Evolutionary conservation across 2,797 vertebrate genomes (phyloP).

Genomic region (Leuciscus waleckii): DNA sequence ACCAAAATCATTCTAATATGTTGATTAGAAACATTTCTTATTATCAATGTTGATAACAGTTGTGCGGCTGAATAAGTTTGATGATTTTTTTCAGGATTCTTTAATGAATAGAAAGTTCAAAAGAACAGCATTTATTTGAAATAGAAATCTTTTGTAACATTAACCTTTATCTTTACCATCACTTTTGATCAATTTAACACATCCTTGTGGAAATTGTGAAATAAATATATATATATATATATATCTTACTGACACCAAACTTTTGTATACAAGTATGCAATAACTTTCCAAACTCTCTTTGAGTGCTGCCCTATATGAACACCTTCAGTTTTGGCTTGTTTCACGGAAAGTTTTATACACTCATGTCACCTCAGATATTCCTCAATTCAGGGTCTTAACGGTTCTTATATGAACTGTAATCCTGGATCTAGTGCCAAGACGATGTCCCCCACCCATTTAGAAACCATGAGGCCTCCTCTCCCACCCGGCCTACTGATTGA

Average conservation of each 20-base stretch:
- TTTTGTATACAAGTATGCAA: neutral
- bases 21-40: neutral
- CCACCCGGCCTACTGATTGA: neutral
- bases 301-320: neutral
- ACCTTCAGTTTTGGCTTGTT: neutral
- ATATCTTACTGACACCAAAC: neutral
- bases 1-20: neutral
- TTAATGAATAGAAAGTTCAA: too few species aligned
- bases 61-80: neutral
- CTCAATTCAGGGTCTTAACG: slow-evolving; percentile 3
- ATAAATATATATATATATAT: too few species aligned
- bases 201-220: too few species aligned
- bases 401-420: slow-evolving; percentile 2
- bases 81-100: too few species aligned
- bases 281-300: neutral
- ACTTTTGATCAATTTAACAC: too few species aligned
- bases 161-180: too few species aligned
- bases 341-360: slow-evolving; percentile 8
- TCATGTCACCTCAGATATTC: slow-evolving; percentile 25
- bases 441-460: neutral
- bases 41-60: neutral
- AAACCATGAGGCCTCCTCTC: slow-evolving; percentile 1
- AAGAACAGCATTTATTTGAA: too few species aligned
- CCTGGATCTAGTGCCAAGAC: neutral
- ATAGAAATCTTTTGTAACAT: too few species aligned